A percentile compares a stretch with the other conserved stretches of the same genome.
Evolutionary conservation across 2,888 invertebrate genomes (phyloP).

Genomic region (Andrena flavipes): DNA sequence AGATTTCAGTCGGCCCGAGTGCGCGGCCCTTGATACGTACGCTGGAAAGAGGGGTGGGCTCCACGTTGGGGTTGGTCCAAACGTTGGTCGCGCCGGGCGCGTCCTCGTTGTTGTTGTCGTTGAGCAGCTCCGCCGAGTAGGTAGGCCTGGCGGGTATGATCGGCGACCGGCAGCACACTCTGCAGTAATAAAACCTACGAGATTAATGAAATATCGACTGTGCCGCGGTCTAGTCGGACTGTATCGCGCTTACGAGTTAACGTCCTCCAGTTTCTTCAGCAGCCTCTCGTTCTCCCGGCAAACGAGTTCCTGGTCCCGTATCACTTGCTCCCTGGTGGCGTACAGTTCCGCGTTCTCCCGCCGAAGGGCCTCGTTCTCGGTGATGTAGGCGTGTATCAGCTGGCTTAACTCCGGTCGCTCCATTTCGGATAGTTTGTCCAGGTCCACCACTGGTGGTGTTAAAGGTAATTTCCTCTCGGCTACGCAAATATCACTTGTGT

Average conservation of each 20-base stretch:
- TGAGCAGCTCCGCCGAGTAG: slow-evolving; percentile 87
- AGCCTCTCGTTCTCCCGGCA: slow-evolving; percentile 96
- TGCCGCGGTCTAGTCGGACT: neutral
- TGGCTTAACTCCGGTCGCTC: slow-evolving; percentile 93
- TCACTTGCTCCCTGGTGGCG: slow-evolving; percentile 91
- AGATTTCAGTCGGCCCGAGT: neutral
- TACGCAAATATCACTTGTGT: slow-evolving; percentile 18
- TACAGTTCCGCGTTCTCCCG: slow-evolving; percentile 95
- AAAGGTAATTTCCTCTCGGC: slow-evolving; percentile 81
- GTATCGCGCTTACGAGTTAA: slow-evolving; percentile 91
- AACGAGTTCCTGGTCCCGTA: slow-evolving; percentile 95
- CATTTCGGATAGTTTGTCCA: slow-evolving; percentile 90
- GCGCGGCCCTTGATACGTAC: slow-evolving; percentile 55
- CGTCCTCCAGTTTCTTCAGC: slow-evolving; percentile 94
- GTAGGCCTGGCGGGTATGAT: slow-evolving; percentile 92
- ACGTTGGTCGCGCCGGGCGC: slow-evolving; percentile 86
- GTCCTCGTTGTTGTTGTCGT: slow-evolving; percentile 76
- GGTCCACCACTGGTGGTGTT: slow-evolving; percentile 88
- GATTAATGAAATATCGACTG: slow-evolving; percentile 47
- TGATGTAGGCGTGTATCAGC: slow-evolving; percentile 93
- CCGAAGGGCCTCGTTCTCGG: slow-evolving; percentile 91
- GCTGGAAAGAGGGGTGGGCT: slow-evolving; percentile 70
- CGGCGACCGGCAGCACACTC: slow-evolving; percentile 93
- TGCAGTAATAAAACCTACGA: slow-evolving; percentile 46
- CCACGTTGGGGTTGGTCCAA: slow-evolving; percentile 90